Evolutionary conservation across 2,797 vertebrate species (phyloP).

Genomic region (Mormyrus proboscirostris): DNA sequence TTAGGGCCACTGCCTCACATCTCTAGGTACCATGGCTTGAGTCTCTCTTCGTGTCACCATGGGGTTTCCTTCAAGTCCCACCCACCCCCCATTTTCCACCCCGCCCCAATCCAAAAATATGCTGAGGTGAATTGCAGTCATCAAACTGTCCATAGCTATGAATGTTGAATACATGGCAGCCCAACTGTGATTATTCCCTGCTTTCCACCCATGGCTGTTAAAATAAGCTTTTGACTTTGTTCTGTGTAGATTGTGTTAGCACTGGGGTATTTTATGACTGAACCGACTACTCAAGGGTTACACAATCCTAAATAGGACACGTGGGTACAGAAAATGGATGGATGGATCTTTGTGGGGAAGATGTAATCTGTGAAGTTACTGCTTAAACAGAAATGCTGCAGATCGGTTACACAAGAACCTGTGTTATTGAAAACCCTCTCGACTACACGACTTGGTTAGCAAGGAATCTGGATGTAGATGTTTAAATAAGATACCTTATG

Average conservation of each 20-base stretch:
- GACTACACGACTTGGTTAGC: background rate
- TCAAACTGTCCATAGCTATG: background rate
- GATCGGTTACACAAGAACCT: background rate
- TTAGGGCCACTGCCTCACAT: background rate
- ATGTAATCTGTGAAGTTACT: background rate
- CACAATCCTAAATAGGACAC: background rate
- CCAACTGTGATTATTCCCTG: background rate
- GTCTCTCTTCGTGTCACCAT: background rate
- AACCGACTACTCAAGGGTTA: background rate
- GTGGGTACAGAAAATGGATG: background rate
- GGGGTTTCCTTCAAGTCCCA: background rate
- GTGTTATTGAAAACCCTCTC: background rate
- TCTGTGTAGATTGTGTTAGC: background rate
- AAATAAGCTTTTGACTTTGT: background rate
- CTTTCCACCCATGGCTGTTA: background rate
- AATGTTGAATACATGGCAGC: background rate
- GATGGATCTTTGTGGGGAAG: background rate
- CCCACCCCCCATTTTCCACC: background rate
- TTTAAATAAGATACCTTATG: background rate
- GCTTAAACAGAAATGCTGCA: background rate
- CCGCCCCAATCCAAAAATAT: background rate
- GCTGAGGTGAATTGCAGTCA: background rate
- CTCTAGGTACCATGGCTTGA: background rate
- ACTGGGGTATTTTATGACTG: background rate
- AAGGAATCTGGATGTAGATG: background rate